A percentile compares a stretch with the other conserved stretches of the same genome.
phyloP scores from a whole-genome alignment of 2,888 invertebrate species.

The Dysmachus trigonus region DNA sequence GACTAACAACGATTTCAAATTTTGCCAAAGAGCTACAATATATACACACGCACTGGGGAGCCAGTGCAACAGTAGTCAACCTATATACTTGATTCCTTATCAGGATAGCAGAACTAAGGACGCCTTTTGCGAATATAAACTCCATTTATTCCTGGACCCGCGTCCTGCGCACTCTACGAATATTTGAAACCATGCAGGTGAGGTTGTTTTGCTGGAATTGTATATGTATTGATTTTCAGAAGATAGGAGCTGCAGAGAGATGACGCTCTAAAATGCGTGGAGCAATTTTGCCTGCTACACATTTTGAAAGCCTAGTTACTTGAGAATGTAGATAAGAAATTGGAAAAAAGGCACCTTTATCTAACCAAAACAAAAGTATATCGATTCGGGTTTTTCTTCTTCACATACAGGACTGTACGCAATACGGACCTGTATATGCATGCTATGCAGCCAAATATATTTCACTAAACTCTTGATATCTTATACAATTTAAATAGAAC shows the following conservation, averaged over 20 bases:
- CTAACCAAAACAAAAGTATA: neutral
- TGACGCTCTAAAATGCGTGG: neutral
- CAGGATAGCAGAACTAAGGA: slow-evolving; percentile 51
- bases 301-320: slow-evolving; percentile 17
- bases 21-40: neutral
- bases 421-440: neutral
- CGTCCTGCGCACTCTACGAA: slow-evolving; percentile 23
- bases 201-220: neutral
- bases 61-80: slow-evolving; percentile 62
- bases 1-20: neutral
- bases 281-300: neutral
- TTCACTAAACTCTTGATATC: too few relatives aligned
- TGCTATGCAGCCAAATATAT: too few relatives aligned
- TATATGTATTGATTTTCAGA: neutral
- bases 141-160: neutral
- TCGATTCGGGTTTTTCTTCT: neutral
- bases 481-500: too few relatives aligned
- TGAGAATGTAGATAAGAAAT: slow-evolving; percentile 43
- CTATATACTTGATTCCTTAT: slow-evolving; percentile 60
- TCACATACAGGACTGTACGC: neutral
- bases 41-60: neutral
- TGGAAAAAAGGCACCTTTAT: neutral
- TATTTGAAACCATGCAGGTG: neutral
- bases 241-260: neutral
- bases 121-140: neutral